Evolutionary conservation across 2,113 vertebrate genomes (phyloP).

Genomic region (Cephalopterus ornatus): DNA sequence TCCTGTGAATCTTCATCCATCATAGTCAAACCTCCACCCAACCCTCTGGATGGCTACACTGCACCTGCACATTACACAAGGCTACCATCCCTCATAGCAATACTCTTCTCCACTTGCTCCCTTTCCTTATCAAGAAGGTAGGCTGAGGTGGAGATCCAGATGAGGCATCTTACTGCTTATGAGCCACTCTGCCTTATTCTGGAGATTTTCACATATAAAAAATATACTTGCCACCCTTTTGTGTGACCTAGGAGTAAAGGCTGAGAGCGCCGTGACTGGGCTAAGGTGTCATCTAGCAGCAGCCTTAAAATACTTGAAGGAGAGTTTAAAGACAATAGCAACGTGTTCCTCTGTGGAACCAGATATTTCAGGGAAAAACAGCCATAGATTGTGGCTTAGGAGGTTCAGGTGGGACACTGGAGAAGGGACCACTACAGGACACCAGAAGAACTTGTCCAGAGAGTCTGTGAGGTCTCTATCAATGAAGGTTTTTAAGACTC

Average conservation of each 20-base stretch:
- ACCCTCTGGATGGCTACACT: background rate
- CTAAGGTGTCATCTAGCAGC: background rate
- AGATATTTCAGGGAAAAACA: background rate
- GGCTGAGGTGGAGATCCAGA: background rate
- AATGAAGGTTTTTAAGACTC: background rate
- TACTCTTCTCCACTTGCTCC: background rate
- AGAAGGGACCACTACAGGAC: background rate
- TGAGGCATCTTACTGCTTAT: background rate
- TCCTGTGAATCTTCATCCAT: background rate
- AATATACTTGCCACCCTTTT: background rate
- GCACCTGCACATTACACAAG: background rate
- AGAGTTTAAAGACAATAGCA: background rate
- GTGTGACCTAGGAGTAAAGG: background rate
- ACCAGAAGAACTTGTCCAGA: background rate
- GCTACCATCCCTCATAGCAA: accelerated
- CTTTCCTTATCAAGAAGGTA: background rate
- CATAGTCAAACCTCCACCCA: background rate
- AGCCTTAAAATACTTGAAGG: background rate
- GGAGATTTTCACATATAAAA: background rate
- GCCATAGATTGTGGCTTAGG: background rate
- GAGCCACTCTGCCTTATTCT: background rate
- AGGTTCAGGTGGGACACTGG: background rate
- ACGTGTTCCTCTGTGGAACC: background rate
- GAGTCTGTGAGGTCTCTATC: background rate
- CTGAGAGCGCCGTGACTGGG: background rate